A percentile compares a stretch with the other conserved stretches of the same genome.
These are phyloP conservation scores for Pomphorhynchus laevis DNA, from an alignment of 1,140 invertebrate genomes.

Conservation along the genomic window DNA sequence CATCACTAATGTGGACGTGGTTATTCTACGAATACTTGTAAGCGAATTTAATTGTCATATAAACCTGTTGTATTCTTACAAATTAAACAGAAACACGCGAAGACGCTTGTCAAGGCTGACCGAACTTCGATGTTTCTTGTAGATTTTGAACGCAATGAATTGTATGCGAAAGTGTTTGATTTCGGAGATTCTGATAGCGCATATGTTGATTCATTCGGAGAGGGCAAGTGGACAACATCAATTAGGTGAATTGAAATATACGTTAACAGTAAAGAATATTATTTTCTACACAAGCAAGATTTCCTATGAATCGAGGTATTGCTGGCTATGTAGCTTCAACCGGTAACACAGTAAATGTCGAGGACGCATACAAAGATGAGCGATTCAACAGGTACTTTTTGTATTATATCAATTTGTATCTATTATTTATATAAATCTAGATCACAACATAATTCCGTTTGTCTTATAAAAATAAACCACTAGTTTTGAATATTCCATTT, in stretches of 20 bases:
- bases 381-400: conserved; percentile 37
- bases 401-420: background rate
- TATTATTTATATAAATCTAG: background rate
- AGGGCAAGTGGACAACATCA: conserved; percentile 12
- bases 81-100: conserved; percentile 29
- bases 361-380: conserved; percentile 52
- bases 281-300: conserved; percentile 19
- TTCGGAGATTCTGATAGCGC: conserved; percentile 22
- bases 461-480: too few relatives aligned
- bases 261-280: background rate
- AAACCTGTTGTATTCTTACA: conserved; percentile 1
- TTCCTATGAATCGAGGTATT: conserved; percentile 76
- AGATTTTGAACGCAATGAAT: conserved; percentile 31
- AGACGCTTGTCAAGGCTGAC: conserved; percentile 39
- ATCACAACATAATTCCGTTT: too few relatives aligned
- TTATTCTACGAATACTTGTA: conserved; percentile 41
- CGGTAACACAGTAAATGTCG: conserved; percentile 45
- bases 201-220: conserved; percentile 12
- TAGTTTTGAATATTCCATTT: too few relatives aligned
- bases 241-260: conserved; percentile 6
- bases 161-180: conserved; percentile 45
- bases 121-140: conserved; percentile 37
- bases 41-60: conserved; percentile 2
- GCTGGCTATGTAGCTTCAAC: conserved; percentile 77
- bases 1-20: conserved; percentile 40